Base-by-base conservation (phyloP, 2,113 vertebrate species). In the Pangasianodon hypophthalmus region DNA sequence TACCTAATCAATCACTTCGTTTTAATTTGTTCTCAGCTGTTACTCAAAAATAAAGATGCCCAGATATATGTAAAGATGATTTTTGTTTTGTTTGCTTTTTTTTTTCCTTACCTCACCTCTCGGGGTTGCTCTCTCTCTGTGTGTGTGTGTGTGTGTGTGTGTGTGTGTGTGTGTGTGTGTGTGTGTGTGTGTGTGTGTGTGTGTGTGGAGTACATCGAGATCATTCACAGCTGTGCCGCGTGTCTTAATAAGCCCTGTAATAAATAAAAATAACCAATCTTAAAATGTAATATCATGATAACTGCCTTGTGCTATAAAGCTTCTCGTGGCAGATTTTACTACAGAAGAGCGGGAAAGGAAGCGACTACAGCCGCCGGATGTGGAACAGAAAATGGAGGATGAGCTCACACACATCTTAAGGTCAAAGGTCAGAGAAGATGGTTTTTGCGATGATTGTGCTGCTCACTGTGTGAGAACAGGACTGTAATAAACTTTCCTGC, bases 11-110 rank as follows among this genome's bases (percentile, higher is more conserved):
- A 90, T 77, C 79, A 88, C 64, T 52, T 58, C 5, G 18, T 85
- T 93, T 93, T 60, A 2, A 62, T 26, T 91, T 93, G 91, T 81
- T 85, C 92, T 94, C 92, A 91, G 6, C 71, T 89, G 84, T 90
- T 92, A 67, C 44, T 52, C 79, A 37, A 50, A 92, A 92, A 92
- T 92, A 92, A 92, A 92, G 62, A 82, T 48, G 79, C 26, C 46
- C 81, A 44, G 21, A 18, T 37, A 58, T 87, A 84, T 90, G 83
- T 89, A 60, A 44, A 82, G 29, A 3, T 71, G 24, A 26, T 32
- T 32, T 86, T 54, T 13, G n/a, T 4, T 4, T 80, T 7, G 6
- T 69, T 50, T 7, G 6, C 52, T 50, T 1, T 62, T 7, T 32
- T 1, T 50, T 24, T 77, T 52, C 44, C 4, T 16, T 73, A 13